Evolutionary conservation across 37 sponge, comb jelly and placozoan genomes (phyloP).

Genomic region (Lycopodina hypogea): DNA sequence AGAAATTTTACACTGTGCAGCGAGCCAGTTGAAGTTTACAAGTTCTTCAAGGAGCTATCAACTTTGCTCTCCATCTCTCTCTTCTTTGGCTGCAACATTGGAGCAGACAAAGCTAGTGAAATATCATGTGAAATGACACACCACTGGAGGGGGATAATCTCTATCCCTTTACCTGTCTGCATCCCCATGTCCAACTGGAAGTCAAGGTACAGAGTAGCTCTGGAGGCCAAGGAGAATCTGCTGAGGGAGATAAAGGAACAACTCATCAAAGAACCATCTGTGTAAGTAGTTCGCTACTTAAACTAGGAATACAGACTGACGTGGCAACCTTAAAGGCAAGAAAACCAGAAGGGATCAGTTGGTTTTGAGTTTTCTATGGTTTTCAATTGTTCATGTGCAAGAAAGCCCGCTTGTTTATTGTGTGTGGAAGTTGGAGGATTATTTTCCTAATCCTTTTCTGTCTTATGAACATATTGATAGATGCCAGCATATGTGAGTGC

Average conservation of each 20-base stretch:
- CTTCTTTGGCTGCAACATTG: conserved; percentile 54
- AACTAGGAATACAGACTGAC: no score
- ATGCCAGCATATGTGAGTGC: no score
- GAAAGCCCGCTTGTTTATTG: no score
- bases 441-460: no score
- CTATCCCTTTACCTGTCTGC: conserved; percentile 70
- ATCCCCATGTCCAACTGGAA: conserved; percentile 46
- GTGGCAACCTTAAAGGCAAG: no score
- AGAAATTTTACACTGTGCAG: conserved; percentile 15
- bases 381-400: no score
- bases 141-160: conserved; percentile 88
- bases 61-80: conserved; percentile 64
- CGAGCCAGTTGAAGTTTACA: conserved; percentile 49
- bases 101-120: conserved; percentile 27
- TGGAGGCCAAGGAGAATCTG: conserved; percentile 65
- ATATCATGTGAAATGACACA: conserved; percentile 67
- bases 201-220: conserved; percentile 73
- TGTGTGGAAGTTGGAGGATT: no score
- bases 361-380: no score
- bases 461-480: no score
- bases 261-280: conserved; percentile 30
- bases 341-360: no score
- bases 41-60: conserved; percentile 65
- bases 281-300: conserved; percentile 16
- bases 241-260: conserved; percentile 25